Evolutionary conservation across 2,888 invertebrate genomes (phyloP).

Genomic region (Uloborus plumipes): DNA sequence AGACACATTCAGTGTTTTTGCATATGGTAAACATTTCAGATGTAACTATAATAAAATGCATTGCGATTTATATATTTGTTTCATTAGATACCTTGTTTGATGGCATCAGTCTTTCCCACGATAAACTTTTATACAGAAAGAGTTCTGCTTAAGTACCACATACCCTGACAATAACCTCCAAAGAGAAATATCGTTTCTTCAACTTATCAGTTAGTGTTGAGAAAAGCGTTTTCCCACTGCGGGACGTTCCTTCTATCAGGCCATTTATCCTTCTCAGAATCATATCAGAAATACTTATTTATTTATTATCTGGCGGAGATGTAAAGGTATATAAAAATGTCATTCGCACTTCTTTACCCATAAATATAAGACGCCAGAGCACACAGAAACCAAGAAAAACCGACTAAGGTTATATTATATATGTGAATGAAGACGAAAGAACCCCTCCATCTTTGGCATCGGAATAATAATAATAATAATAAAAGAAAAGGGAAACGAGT

Average conservation of each 20-base stretch:
- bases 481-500: conserved; percentile 40
- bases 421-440: conserved; percentile 33
- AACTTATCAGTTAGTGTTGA: no score
- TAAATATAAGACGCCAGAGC: conserved; percentile 28
- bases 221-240: background rate
- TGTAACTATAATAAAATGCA: no score
- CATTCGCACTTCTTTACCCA: conserved; percentile 22
- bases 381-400: background rate
- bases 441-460: background rate
- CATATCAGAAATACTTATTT: conserved; percentile 53
- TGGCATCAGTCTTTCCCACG: no score
- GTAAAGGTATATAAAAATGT: conserved; percentile 55
- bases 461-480: conserved; percentile 42
- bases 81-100: no score
- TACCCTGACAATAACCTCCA: no score
- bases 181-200: no score
- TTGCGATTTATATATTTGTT: no score
- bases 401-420: conserved; percentile 21
- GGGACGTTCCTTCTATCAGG: background rate
- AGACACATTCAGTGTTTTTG: no score
- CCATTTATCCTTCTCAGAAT: conserved; percentile 6
- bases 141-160: no score
- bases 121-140: no score
- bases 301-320: conserved; percentile 51
- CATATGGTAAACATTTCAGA: no score